Evolutionary conservation across 2,888 invertebrate genomes (phyloP).

Genomic region (Platycheirus rosarum): DNA sequence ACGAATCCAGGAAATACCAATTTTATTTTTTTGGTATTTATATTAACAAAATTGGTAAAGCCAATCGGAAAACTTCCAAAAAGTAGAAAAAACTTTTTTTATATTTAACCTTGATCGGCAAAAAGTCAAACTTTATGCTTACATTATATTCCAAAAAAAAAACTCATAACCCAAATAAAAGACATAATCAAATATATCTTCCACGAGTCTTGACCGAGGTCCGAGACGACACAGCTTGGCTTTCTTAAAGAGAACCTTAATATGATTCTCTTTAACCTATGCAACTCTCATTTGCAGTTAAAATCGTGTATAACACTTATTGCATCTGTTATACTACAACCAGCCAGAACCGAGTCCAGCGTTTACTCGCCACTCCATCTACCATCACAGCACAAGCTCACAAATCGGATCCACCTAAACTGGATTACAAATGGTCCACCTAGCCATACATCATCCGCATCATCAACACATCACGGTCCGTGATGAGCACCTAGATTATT

Average conservation of each 20-base stretch:
- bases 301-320: conserved; percentile 21
- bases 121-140: not conserved
- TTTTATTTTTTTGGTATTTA: not conserved
- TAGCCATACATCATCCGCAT: conserved; percentile 31
- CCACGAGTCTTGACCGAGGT: conserved; percentile 10
- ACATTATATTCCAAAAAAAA: conserved; percentile 27
- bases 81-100: conserved; percentile 6
- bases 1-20: not conserved
- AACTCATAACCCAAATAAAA: not conserved
- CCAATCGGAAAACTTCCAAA: not conserved
- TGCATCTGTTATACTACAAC: conserved; percentile 59
- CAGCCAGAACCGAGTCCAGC: conserved; percentile 16
- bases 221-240: not conserved
- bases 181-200: conserved; percentile 5
- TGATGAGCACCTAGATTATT: conserved; percentile 42
- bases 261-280: conserved; percentile 31
- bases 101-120: conserved; percentile 7
- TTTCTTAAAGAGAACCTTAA: not conserved
- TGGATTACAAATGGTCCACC: conserved; percentile 34
- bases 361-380: not conserved
- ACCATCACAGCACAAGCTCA: not conserved
- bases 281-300: not conserved
- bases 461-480: conserved; percentile 8
- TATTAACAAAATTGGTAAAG: not conserved
- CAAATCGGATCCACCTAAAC: conserved; percentile 14